A percentile compares a stretch with the other conserved stretches of the same genome.
These are phyloP conservation scores for Agrotis ipsilon DNA, from an alignment of 2,888 invertebrate genomes.

Conservation along the genomic window DNA sequence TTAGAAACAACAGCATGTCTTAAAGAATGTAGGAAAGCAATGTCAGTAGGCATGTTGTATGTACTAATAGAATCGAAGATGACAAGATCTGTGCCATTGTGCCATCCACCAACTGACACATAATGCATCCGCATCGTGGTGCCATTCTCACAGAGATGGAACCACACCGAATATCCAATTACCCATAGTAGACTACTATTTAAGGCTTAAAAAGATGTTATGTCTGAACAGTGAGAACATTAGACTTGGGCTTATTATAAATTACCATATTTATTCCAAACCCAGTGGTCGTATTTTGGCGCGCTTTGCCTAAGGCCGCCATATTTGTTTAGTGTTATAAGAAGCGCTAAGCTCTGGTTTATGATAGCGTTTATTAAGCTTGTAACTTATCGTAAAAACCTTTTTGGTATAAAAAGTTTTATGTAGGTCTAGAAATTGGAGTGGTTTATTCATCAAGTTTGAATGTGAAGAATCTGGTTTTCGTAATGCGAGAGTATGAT, in stretches of 20 bases:
- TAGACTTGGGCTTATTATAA: no score
- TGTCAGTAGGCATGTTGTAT: no score
- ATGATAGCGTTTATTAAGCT: conserved; percentile 22
- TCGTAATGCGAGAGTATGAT: background rate
- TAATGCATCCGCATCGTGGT: rapidly evolving
- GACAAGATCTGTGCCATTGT: no score
- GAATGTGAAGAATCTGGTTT: background rate
- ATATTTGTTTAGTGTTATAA: conserved; percentile 29
- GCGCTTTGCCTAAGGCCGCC: conserved; percentile 17
- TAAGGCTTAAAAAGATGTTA: no score
- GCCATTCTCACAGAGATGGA: background rate
- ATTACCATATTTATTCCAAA: conserved; percentile 4
- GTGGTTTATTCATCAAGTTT: background rate
- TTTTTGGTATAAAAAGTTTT: background rate
- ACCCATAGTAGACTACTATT: no score
- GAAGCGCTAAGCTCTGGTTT: conserved; percentile 19
- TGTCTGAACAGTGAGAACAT: no score
- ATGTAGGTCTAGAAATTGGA: background rate
- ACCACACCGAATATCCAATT: no score
- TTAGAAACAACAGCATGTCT: no score
- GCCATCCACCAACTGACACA: background rate
- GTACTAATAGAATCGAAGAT: background rate
- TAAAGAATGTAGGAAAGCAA: no score
- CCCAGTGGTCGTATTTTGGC: conserved; percentile 23
- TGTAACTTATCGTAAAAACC: background rate